Percentiles rank a stretch among this genome's conserved stretches.
Conservation (phyloP, 30 jellyfish, hydroid and myxozoan genomes). For the Catostylus mosaicus region DNA sequence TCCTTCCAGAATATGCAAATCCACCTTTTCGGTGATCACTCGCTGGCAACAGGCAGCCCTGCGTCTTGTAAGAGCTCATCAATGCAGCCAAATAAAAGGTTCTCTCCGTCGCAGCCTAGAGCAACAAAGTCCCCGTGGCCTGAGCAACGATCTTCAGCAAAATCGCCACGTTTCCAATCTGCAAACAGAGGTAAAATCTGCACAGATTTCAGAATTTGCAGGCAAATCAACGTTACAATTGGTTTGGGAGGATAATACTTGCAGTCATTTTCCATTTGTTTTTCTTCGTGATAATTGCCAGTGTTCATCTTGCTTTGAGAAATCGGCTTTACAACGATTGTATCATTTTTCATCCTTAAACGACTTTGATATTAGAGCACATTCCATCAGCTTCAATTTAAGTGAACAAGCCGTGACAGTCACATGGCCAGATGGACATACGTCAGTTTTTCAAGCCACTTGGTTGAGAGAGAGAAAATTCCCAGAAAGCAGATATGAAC, state of each 20-base stretch:
- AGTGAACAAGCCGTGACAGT: slow-evolving; percentile 3
- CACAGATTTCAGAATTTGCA: not conserved
- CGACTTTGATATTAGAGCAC: slow-evolving; percentile 14
- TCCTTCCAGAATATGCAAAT: no score
- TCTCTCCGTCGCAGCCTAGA: no score
- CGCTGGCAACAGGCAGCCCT: no score
- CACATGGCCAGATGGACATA: slow-evolving; percentile 74
- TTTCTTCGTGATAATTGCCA: slow-evolving; percentile 72
- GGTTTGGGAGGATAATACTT: slow-evolving; percentile 7
- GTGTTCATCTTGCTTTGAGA: slow-evolving; percentile 59
- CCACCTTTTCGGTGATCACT: no score
- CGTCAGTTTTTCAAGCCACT: slow-evolving; percentile 8
- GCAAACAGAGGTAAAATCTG: not conserved
- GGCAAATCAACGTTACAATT: slow-evolving; percentile 14
- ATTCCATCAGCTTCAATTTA: not conserved
- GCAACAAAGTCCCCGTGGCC: no score
- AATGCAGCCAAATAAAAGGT: no score
- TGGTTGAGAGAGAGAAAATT: slow-evolving; percentile 63
- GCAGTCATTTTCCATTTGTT: slow-evolving; percentile 46
- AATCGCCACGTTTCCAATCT: not conserved
- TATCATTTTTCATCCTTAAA: not conserved
- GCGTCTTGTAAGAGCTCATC: no score
- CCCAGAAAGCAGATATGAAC: slow-evolving; percentile 47
- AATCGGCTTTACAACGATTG: slow-evolving; percentile 46
- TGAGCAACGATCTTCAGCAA: no score